A percentile compares a stretch with the other conserved stretches of the same genome.
phyloP scores from a whole-genome alignment of 2,113 vertebrate species.

The Apaloderma vittatum region DNA sequence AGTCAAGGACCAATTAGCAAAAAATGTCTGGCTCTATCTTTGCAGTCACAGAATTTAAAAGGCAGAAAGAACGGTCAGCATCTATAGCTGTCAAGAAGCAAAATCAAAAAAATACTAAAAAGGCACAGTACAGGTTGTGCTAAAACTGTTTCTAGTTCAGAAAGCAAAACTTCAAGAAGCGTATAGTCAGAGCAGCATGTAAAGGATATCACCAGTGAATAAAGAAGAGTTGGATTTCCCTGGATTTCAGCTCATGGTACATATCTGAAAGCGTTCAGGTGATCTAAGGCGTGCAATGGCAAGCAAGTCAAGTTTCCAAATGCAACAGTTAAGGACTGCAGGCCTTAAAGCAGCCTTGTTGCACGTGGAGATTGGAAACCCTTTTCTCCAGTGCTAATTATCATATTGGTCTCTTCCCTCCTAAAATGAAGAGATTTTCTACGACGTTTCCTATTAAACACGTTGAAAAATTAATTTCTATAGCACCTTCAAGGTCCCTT shows the following conservation, averaged over 20 bases:
- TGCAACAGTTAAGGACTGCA: background rate
- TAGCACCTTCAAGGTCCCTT: no score
- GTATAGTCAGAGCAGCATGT: background rate
- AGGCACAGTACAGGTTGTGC: background rate
- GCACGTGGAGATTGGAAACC: background rate
- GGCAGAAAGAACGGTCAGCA: background rate
- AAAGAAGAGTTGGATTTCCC: fast-evolving
- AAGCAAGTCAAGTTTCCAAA: background rate
- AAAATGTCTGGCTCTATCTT: background rate
- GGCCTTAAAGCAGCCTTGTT: background rate
- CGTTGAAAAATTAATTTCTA: background rate
- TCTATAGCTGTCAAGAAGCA: background rate
- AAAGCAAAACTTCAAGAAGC: background rate
- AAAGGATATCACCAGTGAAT: background rate
- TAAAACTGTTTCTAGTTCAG: background rate
- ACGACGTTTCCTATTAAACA: background rate
- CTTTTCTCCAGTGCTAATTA: background rate
- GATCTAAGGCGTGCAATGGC: background rate
- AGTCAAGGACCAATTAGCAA: background rate
- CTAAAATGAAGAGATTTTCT: background rate
- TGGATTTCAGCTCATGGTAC: background rate
- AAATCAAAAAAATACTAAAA: background rate
- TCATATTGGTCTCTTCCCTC: no score
- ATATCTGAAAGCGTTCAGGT: background rate
- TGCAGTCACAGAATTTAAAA: background rate